A percentile compares a stretch with the other conserved stretches of the same genome.
Evolutionary conservation across 2,113 vertebrate genomes (phyloP).

Genomic region (Ariopsis seemanni): DNA sequence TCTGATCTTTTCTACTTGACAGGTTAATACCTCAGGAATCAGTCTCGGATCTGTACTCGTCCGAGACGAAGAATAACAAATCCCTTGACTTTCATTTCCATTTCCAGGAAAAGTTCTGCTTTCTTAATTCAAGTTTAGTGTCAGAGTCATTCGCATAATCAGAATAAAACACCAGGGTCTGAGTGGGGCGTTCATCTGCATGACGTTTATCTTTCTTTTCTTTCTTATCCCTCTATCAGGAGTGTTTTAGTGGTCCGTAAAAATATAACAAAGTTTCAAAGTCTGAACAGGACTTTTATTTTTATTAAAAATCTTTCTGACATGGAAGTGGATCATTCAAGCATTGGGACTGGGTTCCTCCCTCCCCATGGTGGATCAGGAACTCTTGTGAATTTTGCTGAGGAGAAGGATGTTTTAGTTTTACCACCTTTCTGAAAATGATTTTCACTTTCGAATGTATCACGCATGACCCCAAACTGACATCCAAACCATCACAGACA

Average conservation of each 20-base stretch:
- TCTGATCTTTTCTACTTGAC: not conserved
- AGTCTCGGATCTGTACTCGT: not conserved
- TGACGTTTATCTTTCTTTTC: not conserved
- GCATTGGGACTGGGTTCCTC: not conserved
- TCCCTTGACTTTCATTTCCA: not conserved
- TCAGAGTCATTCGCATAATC: not conserved
- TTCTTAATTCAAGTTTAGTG: not conserved
- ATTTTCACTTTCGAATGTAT: too few relatives aligned
- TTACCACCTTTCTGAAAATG: too few relatives aligned
- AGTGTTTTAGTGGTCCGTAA: not conserved
- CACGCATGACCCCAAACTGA: too few relatives aligned
- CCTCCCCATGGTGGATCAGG: too few relatives aligned
- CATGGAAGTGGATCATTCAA: not conserved
- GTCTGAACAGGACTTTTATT: not conserved
- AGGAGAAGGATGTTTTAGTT: too few relatives aligned
- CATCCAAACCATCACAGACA: not conserved
- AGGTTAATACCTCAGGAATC: not conserved
- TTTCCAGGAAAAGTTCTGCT: not conserved
- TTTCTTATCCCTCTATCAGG: not conserved
- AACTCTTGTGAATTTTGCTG: too few relatives aligned
- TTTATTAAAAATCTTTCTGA: not conserved
- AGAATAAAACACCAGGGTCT: not conserved
- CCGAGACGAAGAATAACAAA: not conserved
- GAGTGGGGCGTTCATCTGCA: not conserved
- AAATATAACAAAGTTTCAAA: not conserved